Evolutionary conservation across 2,113 vertebrate species (phyloP).

Genomic region (Microtus pennsylvanicus): DNA sequence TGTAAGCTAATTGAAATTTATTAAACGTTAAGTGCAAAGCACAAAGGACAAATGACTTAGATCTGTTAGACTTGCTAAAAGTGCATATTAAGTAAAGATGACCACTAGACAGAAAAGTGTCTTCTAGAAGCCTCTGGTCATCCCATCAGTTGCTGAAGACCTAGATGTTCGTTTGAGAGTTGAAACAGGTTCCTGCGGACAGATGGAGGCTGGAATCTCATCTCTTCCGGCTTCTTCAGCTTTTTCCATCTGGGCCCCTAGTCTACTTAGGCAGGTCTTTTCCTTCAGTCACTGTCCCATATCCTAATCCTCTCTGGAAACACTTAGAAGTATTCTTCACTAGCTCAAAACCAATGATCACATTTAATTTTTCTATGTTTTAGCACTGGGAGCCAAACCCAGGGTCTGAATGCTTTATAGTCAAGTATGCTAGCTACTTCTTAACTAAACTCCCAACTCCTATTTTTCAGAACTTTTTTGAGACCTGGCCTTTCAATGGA

Average conservation of each 20-base stretch:
- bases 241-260: neutral
- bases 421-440: neutral
- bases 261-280: neutral
- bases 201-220: neutral
- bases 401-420: neutral
- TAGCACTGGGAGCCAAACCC: neutral
- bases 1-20: neutral
- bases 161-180: neutral
- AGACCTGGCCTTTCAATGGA: neutral
- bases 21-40: neutral
- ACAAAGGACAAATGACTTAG: neutral
- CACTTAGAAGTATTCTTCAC: neutral
- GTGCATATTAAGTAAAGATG: constrained; percentile 38
- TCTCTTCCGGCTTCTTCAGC: neutral
- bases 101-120: neutral
- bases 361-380: neutral
- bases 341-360: neutral
- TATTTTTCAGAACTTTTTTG: neutral
- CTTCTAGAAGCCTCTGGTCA: neutral
- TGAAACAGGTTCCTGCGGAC: neutral
- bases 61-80: neutral
- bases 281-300: neutral
- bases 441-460: neutral
- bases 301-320: neutral
- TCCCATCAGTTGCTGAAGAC: neutral